A percentile compares a stretch with the other conserved stretches of the same genome.
Conservation (phyloP, 2,113 vertebrate genomes). For the Empidonax alnorum region DNA sequence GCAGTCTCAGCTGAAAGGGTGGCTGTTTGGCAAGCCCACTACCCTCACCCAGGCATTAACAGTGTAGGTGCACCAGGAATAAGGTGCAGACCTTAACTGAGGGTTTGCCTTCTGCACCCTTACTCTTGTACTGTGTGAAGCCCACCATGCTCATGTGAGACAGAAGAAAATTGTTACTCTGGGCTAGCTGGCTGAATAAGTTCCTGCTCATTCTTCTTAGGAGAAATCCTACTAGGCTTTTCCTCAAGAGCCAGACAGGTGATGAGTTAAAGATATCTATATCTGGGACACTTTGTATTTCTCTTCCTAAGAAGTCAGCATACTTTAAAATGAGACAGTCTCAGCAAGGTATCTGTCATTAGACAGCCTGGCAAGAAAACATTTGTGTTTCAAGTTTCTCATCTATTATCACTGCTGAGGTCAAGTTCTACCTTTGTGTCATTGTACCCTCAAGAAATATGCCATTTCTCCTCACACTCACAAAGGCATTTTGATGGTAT, state of each 20-base stretch:
- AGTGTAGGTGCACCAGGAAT: neutral
- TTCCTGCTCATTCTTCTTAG: neutral
- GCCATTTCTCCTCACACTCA: neutral
- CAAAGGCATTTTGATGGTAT: neutral
- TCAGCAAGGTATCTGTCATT: neutral
- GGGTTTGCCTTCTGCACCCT: neutral
- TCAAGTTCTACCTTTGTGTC: neutral
- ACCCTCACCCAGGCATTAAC: rapidly evolving
- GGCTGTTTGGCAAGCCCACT: neutral
- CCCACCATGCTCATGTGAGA: neutral
- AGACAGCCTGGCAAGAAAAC: neutral
- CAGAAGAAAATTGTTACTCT: neutral
- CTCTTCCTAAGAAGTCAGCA: neutral
- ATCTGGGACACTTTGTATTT: neutral
- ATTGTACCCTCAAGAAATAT: neutral
- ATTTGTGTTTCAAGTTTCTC: neutral
- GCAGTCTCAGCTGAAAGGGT: neutral
- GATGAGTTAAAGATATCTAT: neutral
- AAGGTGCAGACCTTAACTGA: neutral
- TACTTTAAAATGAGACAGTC: neutral
- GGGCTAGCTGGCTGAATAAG: neutral
- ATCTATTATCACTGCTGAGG: neutral
- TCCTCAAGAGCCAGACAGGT: neutral
- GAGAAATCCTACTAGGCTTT: neutral
- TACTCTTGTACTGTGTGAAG: neutral